Conservation (phyloP, 1,140 invertebrate genomes). For the Tetragonula clypearis region DNA sequence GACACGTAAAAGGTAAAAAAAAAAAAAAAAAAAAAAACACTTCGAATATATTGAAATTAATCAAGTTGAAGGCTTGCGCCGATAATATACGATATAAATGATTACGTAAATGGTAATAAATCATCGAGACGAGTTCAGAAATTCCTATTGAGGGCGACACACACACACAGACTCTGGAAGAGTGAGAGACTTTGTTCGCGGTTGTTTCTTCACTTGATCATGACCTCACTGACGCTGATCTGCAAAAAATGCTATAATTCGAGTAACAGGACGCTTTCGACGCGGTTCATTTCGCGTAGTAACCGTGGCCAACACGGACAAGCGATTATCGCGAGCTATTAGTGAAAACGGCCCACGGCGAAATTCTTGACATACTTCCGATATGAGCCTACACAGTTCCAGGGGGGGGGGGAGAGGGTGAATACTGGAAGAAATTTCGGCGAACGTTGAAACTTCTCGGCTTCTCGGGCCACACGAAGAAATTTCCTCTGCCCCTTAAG, state of each 20-base stretch:
- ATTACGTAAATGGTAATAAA: background rate
- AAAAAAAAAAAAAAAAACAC: background rate
- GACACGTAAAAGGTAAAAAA: background rate
- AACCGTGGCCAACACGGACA: constrained; percentile 55
- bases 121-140: background rate
- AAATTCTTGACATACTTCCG: constrained; percentile 67
- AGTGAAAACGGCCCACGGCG: constrained; percentile 61
- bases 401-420: background rate
- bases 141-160: background rate
- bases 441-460: background rate
- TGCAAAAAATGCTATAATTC: constrained; percentile 58
- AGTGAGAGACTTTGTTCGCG: no score
- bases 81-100: no score
- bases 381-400: background rate
- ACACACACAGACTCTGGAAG: background rate
- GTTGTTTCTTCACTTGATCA: constrained; percentile 29
- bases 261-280: constrained; percentile 61
- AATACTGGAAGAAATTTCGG: background rate
- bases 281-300: constrained; percentile 55
- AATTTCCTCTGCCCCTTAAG: background rate
- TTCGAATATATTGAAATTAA: background rate
- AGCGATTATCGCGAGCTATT: constrained; percentile 67
- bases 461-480: background rate
- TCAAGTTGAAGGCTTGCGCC: background rate
- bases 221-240: constrained; percentile 32